phyloP scores from a whole-genome alignment of 1,140 invertebrate genomes.

The Proales similis region DNA sequence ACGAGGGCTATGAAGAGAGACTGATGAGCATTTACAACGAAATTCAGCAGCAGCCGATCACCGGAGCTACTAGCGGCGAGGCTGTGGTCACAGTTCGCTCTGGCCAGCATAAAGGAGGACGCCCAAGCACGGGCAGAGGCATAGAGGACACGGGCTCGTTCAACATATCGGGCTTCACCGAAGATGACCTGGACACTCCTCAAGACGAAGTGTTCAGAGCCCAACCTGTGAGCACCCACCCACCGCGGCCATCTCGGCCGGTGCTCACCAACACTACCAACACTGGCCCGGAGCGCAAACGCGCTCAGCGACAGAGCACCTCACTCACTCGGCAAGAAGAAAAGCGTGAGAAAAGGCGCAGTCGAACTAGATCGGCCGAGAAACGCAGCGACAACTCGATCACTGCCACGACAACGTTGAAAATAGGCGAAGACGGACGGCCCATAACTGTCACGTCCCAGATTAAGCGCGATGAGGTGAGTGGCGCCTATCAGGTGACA shows the following conservation, averaged over 20 bases:
- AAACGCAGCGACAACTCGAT: constrained; percentile 16
- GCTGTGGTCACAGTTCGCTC: no score
- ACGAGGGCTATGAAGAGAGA: neutral
- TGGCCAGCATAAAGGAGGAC: no score
- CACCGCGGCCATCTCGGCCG: neutral
- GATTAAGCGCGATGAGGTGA: constrained; percentile 22
- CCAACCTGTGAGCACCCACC: no score
- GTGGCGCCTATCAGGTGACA: neutral
- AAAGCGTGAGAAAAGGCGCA: neutral
- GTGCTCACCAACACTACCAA: neutral
- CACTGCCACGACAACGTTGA: constrained; percentile 20
- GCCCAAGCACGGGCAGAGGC: no score
- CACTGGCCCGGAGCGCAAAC: constrained; percentile 1
- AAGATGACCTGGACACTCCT: constrained; percentile 14
- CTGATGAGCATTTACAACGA: no score
- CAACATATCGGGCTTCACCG: constrained; percentile 24
- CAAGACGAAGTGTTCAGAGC: constrained; percentile 13
- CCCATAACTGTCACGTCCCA: constrained; percentile 11
- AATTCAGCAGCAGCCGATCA: no score
- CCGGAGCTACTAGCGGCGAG: no score
- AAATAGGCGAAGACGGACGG: constrained; percentile 19
- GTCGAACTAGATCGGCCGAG: constrained; percentile 14
- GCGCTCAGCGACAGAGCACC: constrained; percentile 13
- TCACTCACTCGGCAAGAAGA: constrained; percentile 5
- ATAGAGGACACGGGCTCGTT: constrained; percentile 34